Conservation (phyloP, 2,113 vertebrate species). For the Phylloscopus trochilus region DNA sequence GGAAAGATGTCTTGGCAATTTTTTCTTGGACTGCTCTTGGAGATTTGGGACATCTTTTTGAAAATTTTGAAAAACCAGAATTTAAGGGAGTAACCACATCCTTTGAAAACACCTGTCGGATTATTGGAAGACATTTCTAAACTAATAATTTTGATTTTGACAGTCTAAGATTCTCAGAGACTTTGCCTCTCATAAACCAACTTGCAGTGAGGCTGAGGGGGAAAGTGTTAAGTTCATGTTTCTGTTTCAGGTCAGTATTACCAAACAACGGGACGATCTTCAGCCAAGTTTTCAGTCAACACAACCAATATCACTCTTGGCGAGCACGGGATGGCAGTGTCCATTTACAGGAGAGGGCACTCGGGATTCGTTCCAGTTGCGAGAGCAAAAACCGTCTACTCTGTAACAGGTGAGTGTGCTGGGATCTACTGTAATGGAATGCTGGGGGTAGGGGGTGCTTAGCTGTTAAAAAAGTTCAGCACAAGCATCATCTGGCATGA, state of each 20-base stretch:
- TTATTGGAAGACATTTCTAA: background rate
- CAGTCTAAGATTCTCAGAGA: background rate
- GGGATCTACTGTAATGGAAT: background rate
- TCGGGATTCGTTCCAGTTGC: constrained; percentile 75
- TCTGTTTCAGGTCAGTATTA: constrained; percentile 85
- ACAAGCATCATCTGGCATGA: background rate
- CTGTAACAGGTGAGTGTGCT: constrained; percentile 81
- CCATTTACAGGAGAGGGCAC: constrained; percentile 81
- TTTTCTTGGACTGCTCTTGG: background rate
- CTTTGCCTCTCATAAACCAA: background rate
- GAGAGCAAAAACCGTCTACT: constrained; percentile 74
- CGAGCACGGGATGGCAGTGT: constrained; percentile 85
- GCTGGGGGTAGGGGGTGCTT: background rate
- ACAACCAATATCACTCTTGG: constrained; percentile 85
- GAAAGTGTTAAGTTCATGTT: background rate
- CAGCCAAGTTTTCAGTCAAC: constrained; percentile 81
- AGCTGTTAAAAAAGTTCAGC: background rate
- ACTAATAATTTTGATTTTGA: background rate
- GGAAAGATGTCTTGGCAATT: background rate
- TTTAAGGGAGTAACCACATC: background rate
- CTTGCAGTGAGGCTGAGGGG: background rate
- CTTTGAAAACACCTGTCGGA: background rate
- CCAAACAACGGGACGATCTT: constrained; percentile 80
- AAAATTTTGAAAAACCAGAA: background rate
- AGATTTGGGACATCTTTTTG: background rate